Base-by-base conservation (phyloP, 2,797 vertebrate species). In the Sebastes glaucus region DNA sequence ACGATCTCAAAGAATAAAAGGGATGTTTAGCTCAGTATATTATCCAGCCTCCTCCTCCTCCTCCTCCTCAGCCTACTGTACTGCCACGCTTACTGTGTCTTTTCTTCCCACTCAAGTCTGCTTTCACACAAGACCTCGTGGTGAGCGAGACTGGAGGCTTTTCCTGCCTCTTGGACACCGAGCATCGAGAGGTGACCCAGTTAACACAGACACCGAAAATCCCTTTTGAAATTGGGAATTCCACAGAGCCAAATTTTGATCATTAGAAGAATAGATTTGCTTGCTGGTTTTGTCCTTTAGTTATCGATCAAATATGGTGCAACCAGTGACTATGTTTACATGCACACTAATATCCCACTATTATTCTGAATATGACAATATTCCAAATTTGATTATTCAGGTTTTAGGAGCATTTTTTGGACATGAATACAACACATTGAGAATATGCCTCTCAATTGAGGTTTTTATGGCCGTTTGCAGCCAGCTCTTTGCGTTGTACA, bases 181-280 rank as follows among this genome's bases (percentile, higher is more conserved):
- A 53, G 82, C 70, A 79, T 28, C 46, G 87, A 56, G 84, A 80
- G 75, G 65, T 84, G 88, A 86, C 85, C 74, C 77, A 77, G 83
- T 86, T 86, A 73, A 80, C 69, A 83, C 86, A 86, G 84, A 91
- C 85, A 85, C 87, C 66, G 61, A 81, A 82, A 82, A 86, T 78
- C 79, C 80, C 87, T 81, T 84, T 90, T 87, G 83, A 90, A 92
- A 85, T 77, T 62, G 75, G 62, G 78, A 46, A 74, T 74, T 74
- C 46, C 59, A 32, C 67, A 6, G 49, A n/a, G 68, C 38, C 33
- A 38, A 63, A 78, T 63, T 25, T 13, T 32, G 71, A 52, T 59
- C 22, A 13, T 28, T 22, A 10, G 38, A 65, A 11, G 14, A 30
- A 59, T 42, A 10, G 13, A 27, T 61, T 20, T 55, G 25, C n/a